phyloP scores from a whole-genome alignment of 2,888 invertebrate species.

The Lasioglossum calceatum region DNA sequence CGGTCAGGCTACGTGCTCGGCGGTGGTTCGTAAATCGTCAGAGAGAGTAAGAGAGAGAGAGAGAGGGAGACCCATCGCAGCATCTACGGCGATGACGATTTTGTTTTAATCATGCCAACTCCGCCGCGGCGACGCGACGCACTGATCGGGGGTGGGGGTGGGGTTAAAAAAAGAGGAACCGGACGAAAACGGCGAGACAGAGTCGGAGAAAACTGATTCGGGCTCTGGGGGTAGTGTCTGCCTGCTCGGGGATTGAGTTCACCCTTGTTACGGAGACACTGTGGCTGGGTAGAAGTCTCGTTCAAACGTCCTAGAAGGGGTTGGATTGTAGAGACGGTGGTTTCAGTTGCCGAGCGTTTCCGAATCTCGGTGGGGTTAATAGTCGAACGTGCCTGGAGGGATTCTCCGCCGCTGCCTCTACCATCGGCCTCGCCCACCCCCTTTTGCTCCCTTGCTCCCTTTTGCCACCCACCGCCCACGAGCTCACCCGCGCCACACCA shows the following conservation, averaged over 20 bases:
- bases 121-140: not conserved
- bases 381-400: constrained; percentile 77
- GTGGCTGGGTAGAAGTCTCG: constrained; percentile 64
- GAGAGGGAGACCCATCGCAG: not conserved
- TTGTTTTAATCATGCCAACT: constrained; percentile 67
- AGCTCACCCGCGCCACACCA: constrained; percentile 43
- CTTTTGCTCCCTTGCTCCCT: constrained; percentile 16
- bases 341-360: constrained; percentile 72
- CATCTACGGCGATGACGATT: constrained; percentile 53
- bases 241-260: constrained; percentile 63
- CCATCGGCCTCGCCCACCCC: not conserved
- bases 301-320: constrained; percentile 69
- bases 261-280: constrained; percentile 68
- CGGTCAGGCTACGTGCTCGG: constrained; percentile 20
- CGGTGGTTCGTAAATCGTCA: constrained; percentile 48
- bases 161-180: constrained; percentile 24
- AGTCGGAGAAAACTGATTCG: constrained; percentile 32
- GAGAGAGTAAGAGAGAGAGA: not conserved
- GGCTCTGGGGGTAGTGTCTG: constrained; percentile 48
- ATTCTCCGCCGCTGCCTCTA: constrained; percentile 62
- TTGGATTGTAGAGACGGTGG: constrained; percentile 66
- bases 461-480: constrained; percentile 19
- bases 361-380: constrained; percentile 79
- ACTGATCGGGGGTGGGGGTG: not conserved
- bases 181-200: constrained; percentile 20